Evolutionary conservation across 2,113 vertebrate genomes (phyloP).

Genomic region (Varanus komodoensis): DNA sequence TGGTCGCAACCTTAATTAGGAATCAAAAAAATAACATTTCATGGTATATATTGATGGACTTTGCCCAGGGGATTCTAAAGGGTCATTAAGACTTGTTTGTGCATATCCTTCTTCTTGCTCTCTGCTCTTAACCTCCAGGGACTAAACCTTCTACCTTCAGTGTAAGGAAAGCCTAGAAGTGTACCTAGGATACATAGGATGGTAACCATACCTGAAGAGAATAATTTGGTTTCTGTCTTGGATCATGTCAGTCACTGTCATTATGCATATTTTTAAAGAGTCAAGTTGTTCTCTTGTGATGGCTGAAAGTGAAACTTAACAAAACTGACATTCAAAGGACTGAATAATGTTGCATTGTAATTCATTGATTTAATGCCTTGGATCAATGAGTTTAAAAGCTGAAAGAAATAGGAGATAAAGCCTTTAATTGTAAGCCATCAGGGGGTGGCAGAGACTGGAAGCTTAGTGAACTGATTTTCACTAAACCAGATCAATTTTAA

Average conservation of each 20-base stretch:
- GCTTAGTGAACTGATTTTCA: conserved; percentile 64
- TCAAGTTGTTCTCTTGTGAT: conserved; percentile 15
- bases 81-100: conserved; percentile 30
- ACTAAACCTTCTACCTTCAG: background rate
- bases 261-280: fast-evolving
- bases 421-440: conserved; percentile 63
- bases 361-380: conserved; percentile 41
- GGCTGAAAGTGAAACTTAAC: conserved; percentile 51
- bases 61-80: conserved; percentile 35
- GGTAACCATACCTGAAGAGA: background rate
- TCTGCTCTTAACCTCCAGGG: background rate
- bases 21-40: conserved; percentile 45
- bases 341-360: conserved; percentile 63
- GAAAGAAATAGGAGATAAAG: conserved; percentile 57
- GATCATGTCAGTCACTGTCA: conserved; percentile 18
- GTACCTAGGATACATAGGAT: background rate
- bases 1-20: conserved; percentile 56
- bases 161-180: fast-evolving
- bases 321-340: conserved; percentile 31
- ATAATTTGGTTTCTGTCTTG: background rate
- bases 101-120: background rate
- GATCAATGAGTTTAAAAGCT: conserved; percentile 68
- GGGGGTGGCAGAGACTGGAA: conserved; percentile 47
- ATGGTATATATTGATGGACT: background rate
- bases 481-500: conserved; percentile 70